A percentile compares a stretch with the other conserved stretches of the same genome.
Conservation (phyloP, 2,113 vertebrate genomes). For the Perca flavescens region DNA sequence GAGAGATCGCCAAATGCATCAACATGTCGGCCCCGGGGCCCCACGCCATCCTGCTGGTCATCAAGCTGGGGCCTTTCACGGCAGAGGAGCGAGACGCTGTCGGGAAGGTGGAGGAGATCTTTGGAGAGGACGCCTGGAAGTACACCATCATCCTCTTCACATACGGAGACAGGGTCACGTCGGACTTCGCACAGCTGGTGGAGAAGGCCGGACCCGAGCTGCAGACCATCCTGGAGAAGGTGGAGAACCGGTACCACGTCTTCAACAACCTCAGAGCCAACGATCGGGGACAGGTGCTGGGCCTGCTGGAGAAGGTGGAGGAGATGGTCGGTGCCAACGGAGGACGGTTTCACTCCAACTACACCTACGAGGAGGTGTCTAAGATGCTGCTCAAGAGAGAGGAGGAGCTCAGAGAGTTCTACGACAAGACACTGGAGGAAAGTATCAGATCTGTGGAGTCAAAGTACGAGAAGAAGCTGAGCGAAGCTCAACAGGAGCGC, state of each 20-base stretch:
- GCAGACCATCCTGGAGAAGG: slow-evolving; percentile 25
- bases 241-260: slow-evolving; percentile 27
- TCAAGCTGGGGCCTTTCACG: slow-evolving; percentile 28
- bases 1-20: slow-evolving; percentile 37
- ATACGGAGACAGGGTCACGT: background rate
- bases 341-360: slow-evolving; percentile 41
- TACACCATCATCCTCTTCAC: slow-evolving; percentile 60
- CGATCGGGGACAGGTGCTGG: slow-evolving; percentile 35
- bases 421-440: slow-evolving; percentile 21
- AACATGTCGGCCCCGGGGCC: slow-evolving; percentile 54
- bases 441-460: background rate
- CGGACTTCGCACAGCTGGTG: background rate
- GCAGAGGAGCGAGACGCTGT: background rate
- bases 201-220: slow-evolving; percentile 2
- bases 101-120: slow-evolving; percentile 37
- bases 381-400: slow-evolving; percentile 21
- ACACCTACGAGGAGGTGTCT: slow-evolving; percentile 38
- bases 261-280: slow-evolving; percentile 32
- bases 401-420: background rate
- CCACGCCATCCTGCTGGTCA: slow-evolving; percentile 58
- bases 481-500: background rate
- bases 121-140: slow-evolving; percentile 21
- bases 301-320: slow-evolving; percentile 58
- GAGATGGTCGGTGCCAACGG: slow-evolving; percentile 33
- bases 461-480: slow-evolving; percentile 26